phyloP scores from a whole-genome alignment of 2,113 vertebrate genomes.

The Epinephelus fuscoguttatus region DNA sequence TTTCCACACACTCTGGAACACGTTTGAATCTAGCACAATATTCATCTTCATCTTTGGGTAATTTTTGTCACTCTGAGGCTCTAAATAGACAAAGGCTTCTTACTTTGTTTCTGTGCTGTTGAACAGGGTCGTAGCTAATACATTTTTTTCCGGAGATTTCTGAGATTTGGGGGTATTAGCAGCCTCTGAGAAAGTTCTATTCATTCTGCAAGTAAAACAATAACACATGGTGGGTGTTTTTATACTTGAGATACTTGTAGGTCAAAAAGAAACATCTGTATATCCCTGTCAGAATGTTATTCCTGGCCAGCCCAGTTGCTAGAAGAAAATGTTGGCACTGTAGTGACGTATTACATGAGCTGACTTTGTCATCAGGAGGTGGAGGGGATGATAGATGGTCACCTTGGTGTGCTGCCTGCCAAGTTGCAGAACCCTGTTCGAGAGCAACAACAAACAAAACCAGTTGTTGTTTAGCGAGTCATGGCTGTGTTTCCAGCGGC shows the following conservation, averaged over 20 bases:
- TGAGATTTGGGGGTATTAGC: background rate
- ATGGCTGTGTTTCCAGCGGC: no score
- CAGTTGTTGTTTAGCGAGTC: no score
- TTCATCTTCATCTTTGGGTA: background rate
- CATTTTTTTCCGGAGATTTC: background rate
- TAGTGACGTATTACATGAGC: no score
- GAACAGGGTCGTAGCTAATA: background rate
- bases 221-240: background rate
- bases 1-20: slow-evolving; percentile 9
- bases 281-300: background rate
- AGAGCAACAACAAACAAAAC: no score
- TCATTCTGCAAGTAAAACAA: background rate
- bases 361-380: no score
- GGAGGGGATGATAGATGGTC: no score
- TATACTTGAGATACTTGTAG: background rate
- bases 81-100: background rate
- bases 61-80: no score
- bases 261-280: background rate
- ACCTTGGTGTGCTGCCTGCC: no score
- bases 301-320: background rate
- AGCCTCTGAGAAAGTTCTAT: background rate
- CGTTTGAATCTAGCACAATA: background rate
- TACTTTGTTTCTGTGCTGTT: background rate
- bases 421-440: no score
- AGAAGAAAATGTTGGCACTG: no score